These are phyloP conservation scores for Centropristis striata DNA, from an alignment of 2,113 vertebrate genomes.

Conservation along the genomic window DNA sequence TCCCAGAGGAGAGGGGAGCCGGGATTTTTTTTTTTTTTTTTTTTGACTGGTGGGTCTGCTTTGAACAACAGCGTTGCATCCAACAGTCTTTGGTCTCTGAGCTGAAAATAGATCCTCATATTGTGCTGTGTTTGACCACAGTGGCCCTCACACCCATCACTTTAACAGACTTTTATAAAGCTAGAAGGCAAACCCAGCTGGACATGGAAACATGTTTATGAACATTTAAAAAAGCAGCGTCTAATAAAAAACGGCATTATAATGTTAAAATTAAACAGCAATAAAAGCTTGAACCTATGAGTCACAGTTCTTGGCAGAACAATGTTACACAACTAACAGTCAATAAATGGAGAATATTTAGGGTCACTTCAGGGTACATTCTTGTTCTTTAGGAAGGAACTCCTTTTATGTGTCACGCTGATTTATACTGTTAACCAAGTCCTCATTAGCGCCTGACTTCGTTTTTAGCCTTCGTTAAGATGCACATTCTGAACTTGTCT, in stretches of 20 bases:
- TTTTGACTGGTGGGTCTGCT: conserved; percentile 38
- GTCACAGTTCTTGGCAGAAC: conserved; percentile 31
- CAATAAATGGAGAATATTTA: conserved; percentile 23
- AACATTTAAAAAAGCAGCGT: conserved; percentile 28
- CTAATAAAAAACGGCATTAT: conserved; percentile 41
- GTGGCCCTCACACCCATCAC: conserved; percentile 55
- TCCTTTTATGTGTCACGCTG: not conserved
- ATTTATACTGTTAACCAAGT: conserved; percentile 8
- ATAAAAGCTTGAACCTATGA: conserved; percentile 49
- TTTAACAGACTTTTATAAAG: conserved; percentile 48
- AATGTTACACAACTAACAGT: conserved; percentile 31
- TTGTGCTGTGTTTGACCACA: conserved; percentile 49
- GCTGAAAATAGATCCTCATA: conserved; percentile 56
- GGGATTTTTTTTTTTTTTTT: not conserved
- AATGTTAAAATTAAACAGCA: conserved; percentile 43
- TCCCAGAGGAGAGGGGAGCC: conserved; percentile 23
- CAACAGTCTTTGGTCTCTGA: conserved; percentile 34
- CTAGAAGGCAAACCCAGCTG: conserved; percentile 30
- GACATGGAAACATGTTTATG: conserved; percentile 54
- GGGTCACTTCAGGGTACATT: conserved; percentile 31
- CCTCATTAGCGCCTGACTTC: not conserved
- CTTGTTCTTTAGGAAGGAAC: not conserved
- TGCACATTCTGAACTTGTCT: conserved; percentile 5
- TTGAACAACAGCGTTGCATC: conserved; percentile 43
- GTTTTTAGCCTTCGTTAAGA: conserved; percentile 11